Base-by-base conservation (phyloP, 2,888 invertebrate genomes). In the Lepas anatifera region DNA sequence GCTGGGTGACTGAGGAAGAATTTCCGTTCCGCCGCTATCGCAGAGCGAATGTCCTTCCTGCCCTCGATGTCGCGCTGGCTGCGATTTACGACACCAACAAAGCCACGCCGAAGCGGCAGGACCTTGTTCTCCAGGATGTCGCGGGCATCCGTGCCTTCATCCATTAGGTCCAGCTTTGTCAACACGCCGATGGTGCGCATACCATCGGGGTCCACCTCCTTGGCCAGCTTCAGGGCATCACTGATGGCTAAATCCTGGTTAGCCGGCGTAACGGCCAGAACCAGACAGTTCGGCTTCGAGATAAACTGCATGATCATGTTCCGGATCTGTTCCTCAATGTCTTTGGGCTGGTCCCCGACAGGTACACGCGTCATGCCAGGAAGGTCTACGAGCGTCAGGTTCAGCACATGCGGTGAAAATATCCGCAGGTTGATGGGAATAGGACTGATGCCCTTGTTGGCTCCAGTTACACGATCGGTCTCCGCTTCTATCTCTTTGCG, bases 31-130 rank as follows among this genome's bases (percentile, higher is more conserved):
- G 95, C 95, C 39, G 89, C 91, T 76, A 99, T 81, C 4, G 99
- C 98, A 72, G 90, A 90, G 76, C 89, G 87, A 76, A 99, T 99
- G 79, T 99, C 99, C 81, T 99, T 99, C 69, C 90, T 86, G 0
- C 99, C 98, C 74, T 98, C 98, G 76, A 99, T 99, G 81, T 99
- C 99, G 80, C 93, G 95, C 82, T 99, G 99, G 76, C 97, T 96
- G 76, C 99, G 88, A 84, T 99, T 99, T 35, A 99, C 96, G 39
- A 99, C 98, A 77, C 99, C 99, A 77, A 99, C 96, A 80, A 99
- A 99, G 13, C 98, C 97, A 78, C 92, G 85, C 69, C 96, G 86
- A 73, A 99, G 84, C 1, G 98, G 96, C 76, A 99, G 84, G 74
- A 97, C 81, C 81, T 94, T 94, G 82, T 99, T 99, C 82, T 99